Percentiles rank a stretch among this genome's conserved stretches.
Conservation (phyloP, 2,888 invertebrate genomes). For the Drosophila putrida region DNA sequence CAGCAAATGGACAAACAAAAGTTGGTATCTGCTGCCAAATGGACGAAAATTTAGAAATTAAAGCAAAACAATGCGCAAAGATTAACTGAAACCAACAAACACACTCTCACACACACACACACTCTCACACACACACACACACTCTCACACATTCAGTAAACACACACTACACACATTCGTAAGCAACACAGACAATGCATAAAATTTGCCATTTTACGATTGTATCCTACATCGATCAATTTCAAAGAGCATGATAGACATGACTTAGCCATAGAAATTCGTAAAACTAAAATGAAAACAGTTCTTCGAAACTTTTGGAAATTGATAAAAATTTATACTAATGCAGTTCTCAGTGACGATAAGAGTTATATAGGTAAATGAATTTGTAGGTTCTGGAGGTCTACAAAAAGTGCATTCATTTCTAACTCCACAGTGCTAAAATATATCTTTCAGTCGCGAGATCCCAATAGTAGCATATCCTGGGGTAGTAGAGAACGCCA, state of each 20-base stretch:
- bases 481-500: too few species aligned
- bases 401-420: too few species aligned
- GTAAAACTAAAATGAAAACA: too few species aligned
- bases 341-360: too few species aligned
- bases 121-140: conserved; percentile 13
- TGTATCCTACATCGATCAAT: conserved; percentile 27
- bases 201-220: conserved; percentile 58
- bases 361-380: too few species aligned
- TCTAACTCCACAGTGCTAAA: too few species aligned
- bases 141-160: not conserved
- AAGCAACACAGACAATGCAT: conserved; percentile 43
- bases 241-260: not conserved
- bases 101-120: conserved; percentile 13
- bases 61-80: conserved; percentile 77
- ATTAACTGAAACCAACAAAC: conserved; percentile 66
- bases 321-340: too few species aligned
- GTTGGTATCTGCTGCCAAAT: conserved; percentile 65
- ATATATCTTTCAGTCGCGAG: too few species aligned
- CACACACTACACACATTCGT: conserved; percentile 21
- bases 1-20: conserved; percentile 61
- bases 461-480: too few species aligned
- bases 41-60: conserved; percentile 72
- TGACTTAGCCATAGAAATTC: too few species aligned
- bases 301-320: too few species aligned
- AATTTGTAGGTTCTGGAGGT: too few species aligned